Conservation (phyloP, 2,797 vertebrate genomes). For the Acanthornis magna region DNA sequence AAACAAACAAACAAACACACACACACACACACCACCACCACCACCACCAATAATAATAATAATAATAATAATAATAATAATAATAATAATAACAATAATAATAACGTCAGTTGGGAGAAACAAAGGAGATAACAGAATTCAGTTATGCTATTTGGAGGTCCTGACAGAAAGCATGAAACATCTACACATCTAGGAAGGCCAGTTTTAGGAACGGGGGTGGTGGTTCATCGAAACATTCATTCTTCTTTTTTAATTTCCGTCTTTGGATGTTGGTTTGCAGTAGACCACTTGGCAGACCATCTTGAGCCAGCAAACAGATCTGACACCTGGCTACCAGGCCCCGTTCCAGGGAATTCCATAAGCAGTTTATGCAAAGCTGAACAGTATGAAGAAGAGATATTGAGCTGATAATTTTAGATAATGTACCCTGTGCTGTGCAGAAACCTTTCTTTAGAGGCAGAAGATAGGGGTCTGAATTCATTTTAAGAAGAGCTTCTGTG, state of each 20-base stretch:
- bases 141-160: slow-evolving; percentile 67
- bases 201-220: slow-evolving; percentile 11
- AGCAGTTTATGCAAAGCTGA: slow-evolving; percentile 15
- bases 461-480: background rate
- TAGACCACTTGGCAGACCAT: slow-evolving; percentile 37
- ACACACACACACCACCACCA: too few relatives aligned
- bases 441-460: background rate
- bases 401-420: slow-evolving; percentile 12
- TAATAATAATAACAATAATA: background rate
- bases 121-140: slow-evolving; percentile 53
- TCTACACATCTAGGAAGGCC: slow-evolving; percentile 40
- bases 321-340: slow-evolving; percentile 10
- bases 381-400: slow-evolving; percentile 28
- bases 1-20: background rate
- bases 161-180: slow-evolving; percentile 43
- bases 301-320: slow-evolving; percentile 55
- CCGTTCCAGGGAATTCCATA: background rate
- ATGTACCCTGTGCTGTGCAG: background rate
- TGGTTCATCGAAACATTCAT: slow-evolving; percentile 61
- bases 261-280: slow-evolving; percentile 57
- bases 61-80: background rate
- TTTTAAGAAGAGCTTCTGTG: background rate
- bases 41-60: too few relatives aligned
- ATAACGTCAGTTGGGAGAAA: slow-evolving; percentile 36
- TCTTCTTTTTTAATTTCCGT: slow-evolving; percentile 58